Percentiles rank a stretch among this genome's conserved stretches.
Conservation (phyloP, 2,888 invertebrate species). For the Pandemis corylana region DNA sequence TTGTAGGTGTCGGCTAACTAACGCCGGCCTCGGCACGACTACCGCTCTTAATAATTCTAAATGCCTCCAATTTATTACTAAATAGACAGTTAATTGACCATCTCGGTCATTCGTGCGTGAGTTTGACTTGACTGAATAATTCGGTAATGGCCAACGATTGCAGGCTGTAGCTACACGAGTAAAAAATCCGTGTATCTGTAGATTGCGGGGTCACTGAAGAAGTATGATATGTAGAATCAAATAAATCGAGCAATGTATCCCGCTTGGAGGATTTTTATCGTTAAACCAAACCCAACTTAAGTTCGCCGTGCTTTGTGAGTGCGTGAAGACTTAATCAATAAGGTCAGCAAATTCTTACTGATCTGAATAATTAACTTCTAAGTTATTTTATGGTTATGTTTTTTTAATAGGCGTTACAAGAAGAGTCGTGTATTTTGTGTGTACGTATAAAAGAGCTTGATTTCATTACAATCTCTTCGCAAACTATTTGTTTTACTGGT, state of each 20-base stretch:
- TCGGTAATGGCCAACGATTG: constrained; percentile 10
- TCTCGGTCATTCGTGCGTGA: constrained; percentile 10
- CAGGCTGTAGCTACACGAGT: background rate
- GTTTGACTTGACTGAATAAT: constrained; percentile 17
- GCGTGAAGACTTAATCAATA: constrained; percentile 10
- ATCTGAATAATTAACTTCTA: background rate
- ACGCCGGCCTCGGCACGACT: constrained; percentile 9
- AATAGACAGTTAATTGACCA: constrained; percentile 25
- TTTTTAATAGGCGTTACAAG: no score
- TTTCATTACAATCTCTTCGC: no score
- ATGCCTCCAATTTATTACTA: constrained; percentile 27
- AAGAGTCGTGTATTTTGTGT: no score
- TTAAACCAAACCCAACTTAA: background rate
- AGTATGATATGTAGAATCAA: background rate
- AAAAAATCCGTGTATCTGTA: background rate
- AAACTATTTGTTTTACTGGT: no score
- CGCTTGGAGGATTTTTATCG: background rate
- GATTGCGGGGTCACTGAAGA: background rate
- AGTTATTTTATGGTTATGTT: background rate
- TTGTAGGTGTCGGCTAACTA: constrained; percentile 31
- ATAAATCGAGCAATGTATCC: background rate
- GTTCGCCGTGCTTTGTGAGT: background rate
- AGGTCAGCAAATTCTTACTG: background rate
- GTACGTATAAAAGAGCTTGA: no score
- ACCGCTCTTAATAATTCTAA: constrained; percentile 20